These are phyloP conservation scores for Melopsittacus undulatus DNA, from an alignment of 2,797 vertebrate species.

Conservation along the genomic window DNA sequence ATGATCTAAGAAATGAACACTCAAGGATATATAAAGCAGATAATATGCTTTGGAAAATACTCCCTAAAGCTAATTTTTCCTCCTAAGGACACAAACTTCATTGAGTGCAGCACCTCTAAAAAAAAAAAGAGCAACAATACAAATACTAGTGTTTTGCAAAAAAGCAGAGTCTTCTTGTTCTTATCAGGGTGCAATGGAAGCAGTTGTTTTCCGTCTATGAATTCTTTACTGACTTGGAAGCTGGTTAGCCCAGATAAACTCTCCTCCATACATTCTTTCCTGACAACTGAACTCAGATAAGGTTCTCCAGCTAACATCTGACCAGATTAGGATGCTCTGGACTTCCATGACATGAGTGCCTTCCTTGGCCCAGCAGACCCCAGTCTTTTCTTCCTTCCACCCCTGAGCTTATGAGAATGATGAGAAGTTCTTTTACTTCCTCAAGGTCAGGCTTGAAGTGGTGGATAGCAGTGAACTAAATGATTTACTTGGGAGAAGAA, in stretches of 20 bases:
- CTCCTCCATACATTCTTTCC: constrained; percentile 11
- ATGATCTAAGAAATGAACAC: not conserved
- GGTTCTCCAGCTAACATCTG: not conserved
- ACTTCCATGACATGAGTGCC: not conserved
- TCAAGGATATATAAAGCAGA: not conserved
- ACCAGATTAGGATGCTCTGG: constrained; percentile 9
- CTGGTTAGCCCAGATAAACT: constrained; percentile 45
- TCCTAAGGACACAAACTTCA: not conserved
- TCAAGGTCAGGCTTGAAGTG: constrained; percentile 39
- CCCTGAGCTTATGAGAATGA: not conserved
- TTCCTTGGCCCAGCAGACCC: not conserved
- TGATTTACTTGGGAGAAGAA: not conserved
- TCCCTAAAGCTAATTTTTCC: not conserved
- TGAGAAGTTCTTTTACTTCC: not conserved
- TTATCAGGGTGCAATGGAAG: not conserved
- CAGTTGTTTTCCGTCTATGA: constrained; percentile 1
- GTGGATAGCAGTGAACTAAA: not conserved
- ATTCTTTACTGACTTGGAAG: constrained; percentile 14
- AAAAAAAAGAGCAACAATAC: not conserved
- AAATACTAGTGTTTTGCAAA: not conserved
- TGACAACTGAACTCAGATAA: constrained; percentile 47
- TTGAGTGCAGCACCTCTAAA: not conserved
- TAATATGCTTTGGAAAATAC: fast-evolving
- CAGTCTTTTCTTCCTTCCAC: not conserved
- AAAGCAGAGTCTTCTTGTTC: not conserved